Conservation (phyloP, 2,888 invertebrate species). For the Ennomos erosarius region DNA sequence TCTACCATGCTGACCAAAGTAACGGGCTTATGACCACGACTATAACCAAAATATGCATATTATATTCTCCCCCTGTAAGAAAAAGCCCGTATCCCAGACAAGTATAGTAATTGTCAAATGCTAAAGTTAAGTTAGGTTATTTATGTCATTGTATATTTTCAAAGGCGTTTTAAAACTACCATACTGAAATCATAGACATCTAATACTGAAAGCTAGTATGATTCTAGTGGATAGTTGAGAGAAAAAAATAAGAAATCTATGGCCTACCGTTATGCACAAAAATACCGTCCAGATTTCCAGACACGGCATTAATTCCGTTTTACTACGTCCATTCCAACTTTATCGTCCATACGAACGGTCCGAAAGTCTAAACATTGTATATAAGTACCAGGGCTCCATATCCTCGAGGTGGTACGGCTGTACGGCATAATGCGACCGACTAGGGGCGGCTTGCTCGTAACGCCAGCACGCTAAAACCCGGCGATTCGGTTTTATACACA, state of each 20-base stretch:
- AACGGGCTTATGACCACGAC: no score
- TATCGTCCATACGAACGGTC: slow-evolving; percentile 61
- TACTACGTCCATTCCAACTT: slow-evolving; percentile 55
- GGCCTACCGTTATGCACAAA: slow-evolving; percentile 4
- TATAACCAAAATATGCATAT: no score
- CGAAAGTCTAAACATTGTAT: slow-evolving; percentile 50
- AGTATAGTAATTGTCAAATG: no score
- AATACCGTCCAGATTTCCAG: slow-evolving; percentile 24
- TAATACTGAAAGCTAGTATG: no score
- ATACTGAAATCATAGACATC: no score
- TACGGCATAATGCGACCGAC: slow-evolving; percentile 71
- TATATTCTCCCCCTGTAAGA: no score
- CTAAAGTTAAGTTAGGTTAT: no score
- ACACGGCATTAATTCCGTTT: slow-evolving; percentile 36
- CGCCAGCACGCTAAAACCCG: slow-evolving; percentile 84
- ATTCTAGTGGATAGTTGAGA: no score
- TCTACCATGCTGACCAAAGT: no score
- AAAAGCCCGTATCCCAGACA: no score
- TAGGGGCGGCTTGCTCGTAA: slow-evolving; percentile 77
- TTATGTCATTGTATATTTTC: neutral
- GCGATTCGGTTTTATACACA: slow-evolving; percentile 85
- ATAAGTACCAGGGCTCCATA: slow-evolving; percentile 73
- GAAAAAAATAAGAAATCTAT: neutral
- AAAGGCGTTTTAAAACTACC: neutral
- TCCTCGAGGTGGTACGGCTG: slow-evolving; percentile 66